phyloP scores from a whole-genome alignment of 2,113 vertebrate species.

The Sceloporus tristichus region DNA sequence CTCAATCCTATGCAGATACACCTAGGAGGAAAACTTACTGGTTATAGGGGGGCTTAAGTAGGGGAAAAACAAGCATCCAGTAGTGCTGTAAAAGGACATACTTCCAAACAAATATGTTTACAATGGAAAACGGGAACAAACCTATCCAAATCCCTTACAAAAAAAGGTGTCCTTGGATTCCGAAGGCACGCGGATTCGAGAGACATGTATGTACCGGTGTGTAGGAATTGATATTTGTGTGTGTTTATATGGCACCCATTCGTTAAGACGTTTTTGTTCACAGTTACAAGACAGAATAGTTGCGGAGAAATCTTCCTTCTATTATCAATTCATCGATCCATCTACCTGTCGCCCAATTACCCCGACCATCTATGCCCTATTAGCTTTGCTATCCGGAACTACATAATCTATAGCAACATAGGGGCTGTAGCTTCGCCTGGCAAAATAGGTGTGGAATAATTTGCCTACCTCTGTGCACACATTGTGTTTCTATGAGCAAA shows the following conservation, averaged over 20 bases:
- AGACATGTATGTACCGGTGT: too few species aligned
- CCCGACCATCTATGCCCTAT: too few species aligned
- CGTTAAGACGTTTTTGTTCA: neutral
- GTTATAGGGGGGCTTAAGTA: neutral
- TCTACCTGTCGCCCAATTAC: neutral
- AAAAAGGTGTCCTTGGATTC: neutral
- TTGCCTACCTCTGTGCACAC: accelerated
- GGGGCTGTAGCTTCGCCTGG: too few species aligned
- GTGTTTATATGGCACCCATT: neutral
- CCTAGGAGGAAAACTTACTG: neutral
- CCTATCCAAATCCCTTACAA: too few species aligned
- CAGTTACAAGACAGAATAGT: neutral
- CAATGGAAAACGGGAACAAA: neutral
- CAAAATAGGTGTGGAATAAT: accelerated
- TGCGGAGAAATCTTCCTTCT: neutral
- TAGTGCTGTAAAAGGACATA: too few species aligned
- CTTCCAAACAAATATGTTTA: neutral
- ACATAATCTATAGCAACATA: too few species aligned
- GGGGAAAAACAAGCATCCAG: neutral
- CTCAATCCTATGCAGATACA: neutral
- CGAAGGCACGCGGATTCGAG: accelerated
- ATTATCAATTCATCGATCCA: neutral
- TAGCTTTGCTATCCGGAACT: too few species aligned
- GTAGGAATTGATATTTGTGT: too few species aligned
- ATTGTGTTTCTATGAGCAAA: too few species aligned